Evolutionary conservation across 2,888 invertebrate species (phyloP).

Genomic region (Phyllotreta striolata): DNA sequence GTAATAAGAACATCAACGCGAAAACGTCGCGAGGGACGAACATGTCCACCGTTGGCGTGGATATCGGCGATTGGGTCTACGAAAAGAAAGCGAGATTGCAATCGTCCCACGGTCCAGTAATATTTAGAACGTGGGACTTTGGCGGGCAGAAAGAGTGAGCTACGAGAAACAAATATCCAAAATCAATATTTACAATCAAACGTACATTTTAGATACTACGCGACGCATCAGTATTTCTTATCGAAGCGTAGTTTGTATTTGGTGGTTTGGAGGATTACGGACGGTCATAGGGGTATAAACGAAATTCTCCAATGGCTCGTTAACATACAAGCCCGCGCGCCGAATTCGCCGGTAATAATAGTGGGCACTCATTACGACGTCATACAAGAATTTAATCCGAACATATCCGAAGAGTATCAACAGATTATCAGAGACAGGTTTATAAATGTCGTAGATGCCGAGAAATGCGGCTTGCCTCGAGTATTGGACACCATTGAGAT

Average conservation of each 20-base stretch:
- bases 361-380: constrained; percentile 97
- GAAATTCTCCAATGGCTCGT: constrained; percentile 95
- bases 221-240: constrained; percentile 98
- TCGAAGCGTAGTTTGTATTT: constrained; percentile 94
- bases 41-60: constrained; percentile 96
- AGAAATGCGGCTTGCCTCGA: constrained; percentile 92
- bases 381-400: constrained; percentile 69
- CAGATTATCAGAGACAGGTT: constrained; percentile 86
- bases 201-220: constrained; percentile 76
- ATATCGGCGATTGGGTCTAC: constrained; percentile 94
- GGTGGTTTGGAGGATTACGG: constrained; percentile 93
- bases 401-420: constrained; percentile 82
- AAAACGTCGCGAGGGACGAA: constrained; percentile 80
- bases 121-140: constrained; percentile 98
- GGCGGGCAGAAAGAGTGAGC: constrained; percentile 92
- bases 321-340: constrained; percentile 93
- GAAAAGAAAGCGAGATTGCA: constrained; percentile 83
- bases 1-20: constrained; percentile 82
- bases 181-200: neutral
- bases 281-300: constrained; percentile 88
- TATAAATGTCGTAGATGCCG: constrained; percentile 93
- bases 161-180: neutral
- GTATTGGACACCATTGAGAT: constrained; percentile 94
- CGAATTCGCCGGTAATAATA: constrained; percentile 95
- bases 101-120: constrained; percentile 80